Conservation (phyloP, 2,888 invertebrate species). For the Alviniconcha strummeri region DNA sequence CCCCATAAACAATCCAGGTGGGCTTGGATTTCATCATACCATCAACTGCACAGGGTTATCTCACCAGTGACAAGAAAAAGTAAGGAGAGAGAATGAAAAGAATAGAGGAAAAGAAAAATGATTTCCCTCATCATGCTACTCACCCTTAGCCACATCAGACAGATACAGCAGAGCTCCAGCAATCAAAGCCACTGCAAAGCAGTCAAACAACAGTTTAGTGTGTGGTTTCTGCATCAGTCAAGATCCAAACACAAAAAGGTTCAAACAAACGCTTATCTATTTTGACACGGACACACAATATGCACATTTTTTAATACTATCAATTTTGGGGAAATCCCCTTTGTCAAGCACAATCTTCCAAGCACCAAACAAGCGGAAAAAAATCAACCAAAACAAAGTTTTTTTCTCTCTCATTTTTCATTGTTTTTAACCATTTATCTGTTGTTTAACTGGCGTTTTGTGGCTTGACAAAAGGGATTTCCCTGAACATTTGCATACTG, state of each 20-base stretch:
- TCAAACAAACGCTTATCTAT: too few relatives aligned
- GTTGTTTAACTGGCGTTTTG: too few relatives aligned
- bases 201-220: slow-evolving; percentile 2
- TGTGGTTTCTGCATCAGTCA: too few relatives aligned
- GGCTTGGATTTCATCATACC: too few relatives aligned
- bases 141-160: slow-evolving; percentile 66
- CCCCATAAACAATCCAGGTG: too few relatives aligned
- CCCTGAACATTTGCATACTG: too few relatives aligned
- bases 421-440: too few relatives aligned
- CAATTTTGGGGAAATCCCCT: neutral
- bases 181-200: slow-evolving; percentile 68
- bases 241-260: too few relatives aligned
- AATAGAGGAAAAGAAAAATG: too few relatives aligned
- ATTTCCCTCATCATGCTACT: slow-evolving; percentile 21
- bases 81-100: neutral
- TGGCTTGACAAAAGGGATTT: too few relatives aligned
- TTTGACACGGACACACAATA: neutral
- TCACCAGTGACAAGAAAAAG: neutral
- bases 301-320: neutral
- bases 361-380: neutral
- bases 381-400: neutral
- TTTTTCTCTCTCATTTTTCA: too few relatives aligned
- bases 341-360: neutral
- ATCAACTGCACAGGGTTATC: too few relatives aligned
- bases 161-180: slow-evolving; percentile 69